These are phyloP conservation scores for Alauda arvensis DNA, from an alignment of 2,797 vertebrate genomes.

Conservation along the genomic window DNA sequence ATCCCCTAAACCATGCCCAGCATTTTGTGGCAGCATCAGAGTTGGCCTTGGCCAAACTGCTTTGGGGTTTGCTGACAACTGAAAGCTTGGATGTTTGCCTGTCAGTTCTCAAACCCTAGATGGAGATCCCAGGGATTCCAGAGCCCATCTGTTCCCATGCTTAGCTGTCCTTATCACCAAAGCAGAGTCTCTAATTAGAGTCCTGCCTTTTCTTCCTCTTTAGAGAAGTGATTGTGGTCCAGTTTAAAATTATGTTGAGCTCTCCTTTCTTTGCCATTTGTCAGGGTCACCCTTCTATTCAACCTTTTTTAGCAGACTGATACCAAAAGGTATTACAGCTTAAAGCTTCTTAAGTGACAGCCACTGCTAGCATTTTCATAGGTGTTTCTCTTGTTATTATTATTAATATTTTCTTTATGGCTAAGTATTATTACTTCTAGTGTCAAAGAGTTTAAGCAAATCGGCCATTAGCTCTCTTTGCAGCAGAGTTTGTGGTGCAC, in stretches of 20 bases:
- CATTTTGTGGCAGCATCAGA: background rate
- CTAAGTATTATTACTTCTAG: too few species aligned
- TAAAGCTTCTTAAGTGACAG: background rate
- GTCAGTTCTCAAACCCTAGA: background rate
- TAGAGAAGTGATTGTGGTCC: background rate
- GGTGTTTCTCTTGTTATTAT: fast-evolving
- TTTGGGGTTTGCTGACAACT: background rate
- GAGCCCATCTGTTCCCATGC: background rate
- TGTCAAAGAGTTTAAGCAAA: background rate
- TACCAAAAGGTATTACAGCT: background rate
- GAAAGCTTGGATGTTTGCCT: background rate
- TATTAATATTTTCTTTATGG: background rate
- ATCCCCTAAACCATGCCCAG: background rate
- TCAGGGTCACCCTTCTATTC: background rate
- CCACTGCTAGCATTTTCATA: background rate
- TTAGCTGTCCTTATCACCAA: background rate
- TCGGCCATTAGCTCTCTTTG: background rate
- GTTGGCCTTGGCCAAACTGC: background rate
- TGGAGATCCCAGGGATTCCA: background rate
- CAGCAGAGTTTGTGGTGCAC: background rate
- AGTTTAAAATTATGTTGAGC: background rate
- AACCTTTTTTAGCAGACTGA: background rate
- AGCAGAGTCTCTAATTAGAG: background rate
- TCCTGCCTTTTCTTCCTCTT: background rate
- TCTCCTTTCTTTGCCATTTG: background rate